phyloP scores from a whole-genome alignment of 1,140 invertebrate genomes.

The Zaprionus gabonicus region DNA sequence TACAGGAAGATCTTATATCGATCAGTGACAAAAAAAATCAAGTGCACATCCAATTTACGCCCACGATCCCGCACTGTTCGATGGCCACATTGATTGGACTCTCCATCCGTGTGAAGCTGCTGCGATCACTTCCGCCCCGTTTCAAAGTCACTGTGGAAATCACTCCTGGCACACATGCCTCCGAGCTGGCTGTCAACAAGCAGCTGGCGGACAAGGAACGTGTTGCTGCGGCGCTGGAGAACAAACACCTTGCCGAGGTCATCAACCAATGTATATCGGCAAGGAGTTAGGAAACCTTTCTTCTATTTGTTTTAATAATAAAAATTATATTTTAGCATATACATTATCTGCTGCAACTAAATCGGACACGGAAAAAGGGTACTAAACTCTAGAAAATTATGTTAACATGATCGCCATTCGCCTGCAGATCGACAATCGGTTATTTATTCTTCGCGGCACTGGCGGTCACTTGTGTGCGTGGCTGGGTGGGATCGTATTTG shows the following conservation, averaged over 20 bases:
- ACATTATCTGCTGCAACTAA: slow-evolving; percentile 19
- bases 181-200: slow-evolving; percentile 97
- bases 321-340: slow-evolving; percentile 47
- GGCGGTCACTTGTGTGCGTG: slow-evolving; percentile 42
- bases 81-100: slow-evolving; percentile 99
- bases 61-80: slow-evolving; percentile 99
- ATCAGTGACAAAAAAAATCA: slow-evolving; percentile 90
- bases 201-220: slow-evolving; percentile 99
- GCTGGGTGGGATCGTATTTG: slow-evolving; percentile 92
- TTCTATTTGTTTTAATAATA: slow-evolving; percentile 39
- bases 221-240: slow-evolving; percentile 98
- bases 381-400: slow-evolving; percentile 54
- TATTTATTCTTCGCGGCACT: slow-evolving; percentile 23
- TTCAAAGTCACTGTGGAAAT: slow-evolving; percentile 97
- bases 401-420: slow-evolving; percentile 52
- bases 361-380: slow-evolving; percentile 11
- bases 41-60: slow-evolving; percentile 94
- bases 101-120: slow-evolving; percentile 91
- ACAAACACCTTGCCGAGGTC: slow-evolving; percentile 94
- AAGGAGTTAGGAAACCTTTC: slow-evolving; percentile 25
- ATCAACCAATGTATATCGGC: slow-evolving; percentile 95
- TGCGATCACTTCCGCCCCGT: slow-evolving; percentile 93
- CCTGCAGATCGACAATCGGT: neutral
- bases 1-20: slow-evolving; percentile 93
- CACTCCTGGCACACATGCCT: slow-evolving; percentile 95